These are phyloP conservation scores for Masnerella sp. DNA, from an alignment of 2,888 invertebrate genomes.

Conservation along the genomic window DNA sequence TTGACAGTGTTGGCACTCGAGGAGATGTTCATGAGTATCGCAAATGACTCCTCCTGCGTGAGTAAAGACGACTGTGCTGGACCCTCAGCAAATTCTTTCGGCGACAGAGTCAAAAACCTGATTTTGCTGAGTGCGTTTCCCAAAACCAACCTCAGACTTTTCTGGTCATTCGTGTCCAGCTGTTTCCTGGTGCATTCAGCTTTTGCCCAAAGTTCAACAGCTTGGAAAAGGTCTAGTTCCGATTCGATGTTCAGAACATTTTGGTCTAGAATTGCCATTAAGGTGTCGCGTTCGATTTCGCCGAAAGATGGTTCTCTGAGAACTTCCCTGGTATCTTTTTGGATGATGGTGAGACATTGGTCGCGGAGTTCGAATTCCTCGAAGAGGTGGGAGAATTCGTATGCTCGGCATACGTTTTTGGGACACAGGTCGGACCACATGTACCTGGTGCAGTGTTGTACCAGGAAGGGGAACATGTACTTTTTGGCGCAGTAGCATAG, in stretches of 20 bases:
- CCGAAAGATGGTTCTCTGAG: slow-evolving; percentile 87
- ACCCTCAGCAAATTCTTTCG: slow-evolving; percentile 90
- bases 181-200: slow-evolving; percentile 80
- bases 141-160: slow-evolving; percentile 69
- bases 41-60: slow-evolving; percentile 87
- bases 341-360: slow-evolving; percentile 89
- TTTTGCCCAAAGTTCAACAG: slow-evolving; percentile 83
- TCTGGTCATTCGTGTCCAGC: slow-evolving; percentile 70
- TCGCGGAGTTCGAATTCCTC: slow-evolving; percentile 90
- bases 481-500: slow-evolving; percentile 93
- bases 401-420: slow-evolving; percentile 90
- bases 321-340: slow-evolving; percentile 86
- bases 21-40: slow-evolving; percentile 90
- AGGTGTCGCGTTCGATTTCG: slow-evolving; percentile 86
- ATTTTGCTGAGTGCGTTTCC: slow-evolving; percentile 86
- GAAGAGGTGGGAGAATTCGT: slow-evolving; percentile 91
- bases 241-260: slow-evolving; percentile 86
- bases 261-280: slow-evolving; percentile 86
- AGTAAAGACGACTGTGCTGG: slow-evolving; percentile 87
- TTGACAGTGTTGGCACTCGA: slow-evolving; percentile 83
- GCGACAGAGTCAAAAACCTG: slow-evolving; percentile 87
- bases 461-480: slow-evolving; percentile 90
- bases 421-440: slow-evolving; percentile 90
- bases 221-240: slow-evolving; percentile 88
- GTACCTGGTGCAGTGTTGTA: slow-evolving; percentile 89